These are phyloP conservation scores for Hecatera dysodea DNA, from an alignment of 2,888 invertebrate species.

Conservation along the genomic window DNA sequence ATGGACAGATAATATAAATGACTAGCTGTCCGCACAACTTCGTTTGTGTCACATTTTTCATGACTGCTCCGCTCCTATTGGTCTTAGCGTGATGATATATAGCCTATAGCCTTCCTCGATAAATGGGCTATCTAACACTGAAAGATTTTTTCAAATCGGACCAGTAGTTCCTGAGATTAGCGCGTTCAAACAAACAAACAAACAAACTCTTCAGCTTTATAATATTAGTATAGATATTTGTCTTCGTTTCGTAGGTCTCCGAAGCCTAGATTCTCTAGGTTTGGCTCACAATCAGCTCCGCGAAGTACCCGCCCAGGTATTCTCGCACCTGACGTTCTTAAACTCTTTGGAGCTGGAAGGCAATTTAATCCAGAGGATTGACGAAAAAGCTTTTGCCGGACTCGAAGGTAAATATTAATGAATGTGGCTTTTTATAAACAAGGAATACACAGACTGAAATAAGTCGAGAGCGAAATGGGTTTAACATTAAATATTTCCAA, in stretches of 20 bases:
- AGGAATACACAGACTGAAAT: constrained; percentile 6
- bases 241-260: constrained; percentile 91
- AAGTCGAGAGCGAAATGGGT: constrained; percentile 11
- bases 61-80: too few species aligned
- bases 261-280: constrained; percentile 95
- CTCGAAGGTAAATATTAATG: constrained; percentile 93
- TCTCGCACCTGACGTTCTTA: constrained; percentile 94
- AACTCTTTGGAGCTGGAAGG: constrained; percentile 97
- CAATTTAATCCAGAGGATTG: constrained; percentile 95
- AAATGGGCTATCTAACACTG: too few species aligned
- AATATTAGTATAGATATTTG: too few species aligned
- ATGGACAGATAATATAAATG: background rate
- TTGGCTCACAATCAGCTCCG: constrained; percentile 96
- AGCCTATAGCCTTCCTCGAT: too few species aligned
- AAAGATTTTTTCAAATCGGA: too few species aligned
- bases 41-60: too few species aligned
- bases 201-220: too few species aligned
- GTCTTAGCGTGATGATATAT: too few species aligned
- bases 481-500: constrained; percentile 44
- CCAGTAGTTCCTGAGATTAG: too few species aligned
- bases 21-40: too few species aligned
- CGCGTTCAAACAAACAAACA: too few species aligned
- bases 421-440: background rate
- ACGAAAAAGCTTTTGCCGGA: constrained; percentile 96
- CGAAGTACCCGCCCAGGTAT: constrained; percentile 95